Conservation (phyloP, 2,113 vertebrate species). For the Genyomyrus donnyi region DNA sequence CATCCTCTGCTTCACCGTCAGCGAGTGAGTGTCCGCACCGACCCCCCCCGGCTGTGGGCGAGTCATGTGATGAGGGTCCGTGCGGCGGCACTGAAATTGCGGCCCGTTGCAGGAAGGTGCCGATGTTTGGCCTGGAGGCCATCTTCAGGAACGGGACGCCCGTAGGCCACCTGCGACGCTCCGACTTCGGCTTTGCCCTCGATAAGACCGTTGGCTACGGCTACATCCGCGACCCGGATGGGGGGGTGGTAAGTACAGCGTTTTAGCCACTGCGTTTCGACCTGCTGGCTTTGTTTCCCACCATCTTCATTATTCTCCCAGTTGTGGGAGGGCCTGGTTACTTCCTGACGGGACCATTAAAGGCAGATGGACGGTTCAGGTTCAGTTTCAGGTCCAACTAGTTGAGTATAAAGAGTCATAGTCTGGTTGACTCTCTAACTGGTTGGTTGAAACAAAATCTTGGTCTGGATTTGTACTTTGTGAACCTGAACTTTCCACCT, state of each 20-base stretch:
- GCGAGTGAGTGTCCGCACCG: conserved; percentile 65
- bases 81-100: not conserved
- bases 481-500: not conserved
- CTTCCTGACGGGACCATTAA: not conserved
- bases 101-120: conserved; percentile 67
- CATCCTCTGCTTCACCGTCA: conserved; percentile 79
- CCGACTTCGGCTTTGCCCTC: conserved; percentile 78
- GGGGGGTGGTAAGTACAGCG: conserved; percentile 67
- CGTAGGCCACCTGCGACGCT: conserved; percentile 79
- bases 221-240: conserved; percentile 74
- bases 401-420: too few species aligned
- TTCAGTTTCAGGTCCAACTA: not conserved
- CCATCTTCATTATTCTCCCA: not conserved
- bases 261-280: not conserved
- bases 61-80: not conserved
- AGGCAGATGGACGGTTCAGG: not conserved
- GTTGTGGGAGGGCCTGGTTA: not conserved
- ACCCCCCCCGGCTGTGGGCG: too few species aligned
- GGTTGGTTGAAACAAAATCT: too few species aligned
- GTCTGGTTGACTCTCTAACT: not conserved
- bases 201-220: conserved; percentile 85
- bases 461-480: not conserved
- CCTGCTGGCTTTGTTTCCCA: not conserved
- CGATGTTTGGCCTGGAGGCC: conserved; percentile 89
- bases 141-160: conserved; percentile 75